These are phyloP conservation scores for Poeciliopsis turneri DNA, from an alignment of 2,797 vertebrate genomes.

Conservation along the genomic window DNA sequence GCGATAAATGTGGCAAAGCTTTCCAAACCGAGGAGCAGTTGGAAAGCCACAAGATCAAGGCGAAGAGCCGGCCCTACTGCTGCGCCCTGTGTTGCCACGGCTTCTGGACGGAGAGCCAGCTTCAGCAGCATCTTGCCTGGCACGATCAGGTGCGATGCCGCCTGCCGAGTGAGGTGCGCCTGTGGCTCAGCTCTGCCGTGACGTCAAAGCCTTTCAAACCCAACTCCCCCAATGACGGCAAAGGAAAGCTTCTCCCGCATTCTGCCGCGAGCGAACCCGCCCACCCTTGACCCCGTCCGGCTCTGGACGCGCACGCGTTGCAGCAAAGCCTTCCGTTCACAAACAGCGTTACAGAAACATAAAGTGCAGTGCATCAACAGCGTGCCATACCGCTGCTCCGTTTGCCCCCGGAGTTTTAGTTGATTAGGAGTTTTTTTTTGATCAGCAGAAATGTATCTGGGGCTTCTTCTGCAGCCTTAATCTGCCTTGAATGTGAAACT, in stretches of 20 bases:
- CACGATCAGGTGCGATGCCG: conserved; percentile 83
- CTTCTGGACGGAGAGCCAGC: conserved; percentile 82
- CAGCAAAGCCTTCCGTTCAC: conserved; percentile 76
- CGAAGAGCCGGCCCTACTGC: conserved; percentile 72
- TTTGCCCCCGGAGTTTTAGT: conserved; percentile 75
- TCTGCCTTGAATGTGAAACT: conserved; percentile 79
- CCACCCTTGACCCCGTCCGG: conserved; percentile 9
- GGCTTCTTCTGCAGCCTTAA: conserved; percentile 56
- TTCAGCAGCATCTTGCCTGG: conserved; percentile 84
- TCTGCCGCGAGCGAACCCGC: conserved; percentile 4
- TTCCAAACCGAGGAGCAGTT: conserved; percentile 79
- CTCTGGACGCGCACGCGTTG: conserved; percentile 72
- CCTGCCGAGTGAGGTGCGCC: conserved; percentile 81
- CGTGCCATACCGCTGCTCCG: conserved; percentile 67
- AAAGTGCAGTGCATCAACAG: conserved; percentile 60
- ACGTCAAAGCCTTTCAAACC: conserved; percentile 50
- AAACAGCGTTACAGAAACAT: conserved; percentile 66
- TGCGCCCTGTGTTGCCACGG: conserved; percentile 84
- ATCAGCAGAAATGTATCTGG: conserved; percentile 78
- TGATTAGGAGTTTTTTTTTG: conserved; percentile 77
- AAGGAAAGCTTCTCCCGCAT: conserved; percentile 21
- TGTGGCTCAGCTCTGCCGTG: conserved; percentile 72
- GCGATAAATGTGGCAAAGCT: conserved; percentile 83
- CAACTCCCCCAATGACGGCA: conserved; percentile 9
- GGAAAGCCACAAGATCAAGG: conserved; percentile 69